A percentile compares a stretch with the other conserved stretches of the same genome.
These are phyloP conservation scores for Malacoctenus gilli DNA, from an alignment of 2,797 vertebrate genomes.

Conservation along the genomic window DNA sequence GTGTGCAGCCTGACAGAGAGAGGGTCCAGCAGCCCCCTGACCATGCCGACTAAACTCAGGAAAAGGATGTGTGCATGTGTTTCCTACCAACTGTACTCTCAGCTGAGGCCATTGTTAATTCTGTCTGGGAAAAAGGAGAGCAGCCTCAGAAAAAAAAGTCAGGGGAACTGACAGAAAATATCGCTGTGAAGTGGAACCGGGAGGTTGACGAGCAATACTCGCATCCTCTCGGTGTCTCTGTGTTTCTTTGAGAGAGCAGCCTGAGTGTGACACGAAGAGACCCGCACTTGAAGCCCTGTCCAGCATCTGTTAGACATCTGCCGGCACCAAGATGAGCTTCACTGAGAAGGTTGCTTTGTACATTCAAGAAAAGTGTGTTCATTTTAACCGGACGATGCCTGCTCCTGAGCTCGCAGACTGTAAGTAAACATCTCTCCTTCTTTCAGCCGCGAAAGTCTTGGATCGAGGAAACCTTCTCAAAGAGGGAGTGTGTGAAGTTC, in stretches of 20 bases:
- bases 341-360: slow-evolving; percentile 51
- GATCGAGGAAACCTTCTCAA: slow-evolving; percentile 91
- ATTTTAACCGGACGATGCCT: slow-evolving; percentile 18
- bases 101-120: slow-evolving; percentile 60
- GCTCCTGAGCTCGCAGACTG: slow-evolving; percentile 5
- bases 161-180: slow-evolving; percentile 13
- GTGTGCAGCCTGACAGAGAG: slow-evolving; percentile 28
- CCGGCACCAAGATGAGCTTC: slow-evolving; percentile 52
- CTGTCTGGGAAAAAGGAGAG: slow-evolving; percentile 24
- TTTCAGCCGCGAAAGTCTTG: slow-evolving; percentile 86
- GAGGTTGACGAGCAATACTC: slow-evolving; percentile 6
- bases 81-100: slow-evolving; percentile 55
- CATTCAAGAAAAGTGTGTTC: slow-evolving; percentile 8
- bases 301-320: slow-evolving; percentile 5
- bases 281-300: slow-evolving; percentile 4
- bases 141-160: slow-evolving; percentile 13
- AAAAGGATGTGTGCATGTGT: slow-evolving; percentile 69
- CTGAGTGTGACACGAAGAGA: slow-evolving; percentile 11
- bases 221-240: slow-evolving; percentile 12
- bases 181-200: slow-evolving; percentile 1
- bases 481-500: slow-evolving; percentile 92
- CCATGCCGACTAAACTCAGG: slow-evolving; percentile 53
- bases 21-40: slow-evolving; percentile 15
- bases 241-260: slow-evolving; percentile 14
- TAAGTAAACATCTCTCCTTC: slow-evolving; percentile 35